Base-by-base conservation (phyloP, 1,140 invertebrate genomes). In the Lasioglossum albipes region DNA sequence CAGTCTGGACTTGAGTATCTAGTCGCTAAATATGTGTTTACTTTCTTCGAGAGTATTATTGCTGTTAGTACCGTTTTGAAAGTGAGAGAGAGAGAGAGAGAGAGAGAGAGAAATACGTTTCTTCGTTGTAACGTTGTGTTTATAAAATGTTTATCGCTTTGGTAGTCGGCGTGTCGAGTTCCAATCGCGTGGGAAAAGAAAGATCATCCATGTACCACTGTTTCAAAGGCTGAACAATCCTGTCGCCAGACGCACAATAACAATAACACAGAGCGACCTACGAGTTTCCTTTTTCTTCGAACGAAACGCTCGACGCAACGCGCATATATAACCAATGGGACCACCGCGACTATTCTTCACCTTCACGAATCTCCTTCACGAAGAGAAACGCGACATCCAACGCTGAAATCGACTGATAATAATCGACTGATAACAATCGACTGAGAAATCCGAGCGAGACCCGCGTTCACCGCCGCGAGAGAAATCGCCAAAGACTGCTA, bases 81-180 rank as follows among this genome's bases (percentile, higher is more conserved):
- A 66, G 20, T 1, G 41, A 57, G 36, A 36, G 18, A 57, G 9
- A 49, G 45, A 49, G 45, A 18, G 18, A 54, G 41, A 57, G 36
- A 36, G 18, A 57, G 9, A 49, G 45, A 49, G 45, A 18, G 18
- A 54, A 5, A 13, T 16, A 18, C 52, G 52, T 59, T 41, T 45
- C 62, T 74, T 67, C 27, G 70, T 74, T 78, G 52, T 22, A 22
- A 74, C 41, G 70, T 79, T 79, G 77, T 79, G 71, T 74, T 79
- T 79, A 12, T 74, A 1, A 79, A 64, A 79, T 79, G 57, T 79
- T 79, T 79, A 79, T 74, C 36, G 77, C 74, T 79, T 66, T 7
- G 41, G 71, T 71, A 79, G 77, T 79, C 77, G 66, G 62, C 71
- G 77, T 62, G 62, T 66, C 62, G 10, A 57, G 42, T 45, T 72